Evolutionary conservation across 2,113 vertebrate species (phyloP), one percentile per base, ranked within the genome.

Genomic region (Jaculus jaculus): DNA sequence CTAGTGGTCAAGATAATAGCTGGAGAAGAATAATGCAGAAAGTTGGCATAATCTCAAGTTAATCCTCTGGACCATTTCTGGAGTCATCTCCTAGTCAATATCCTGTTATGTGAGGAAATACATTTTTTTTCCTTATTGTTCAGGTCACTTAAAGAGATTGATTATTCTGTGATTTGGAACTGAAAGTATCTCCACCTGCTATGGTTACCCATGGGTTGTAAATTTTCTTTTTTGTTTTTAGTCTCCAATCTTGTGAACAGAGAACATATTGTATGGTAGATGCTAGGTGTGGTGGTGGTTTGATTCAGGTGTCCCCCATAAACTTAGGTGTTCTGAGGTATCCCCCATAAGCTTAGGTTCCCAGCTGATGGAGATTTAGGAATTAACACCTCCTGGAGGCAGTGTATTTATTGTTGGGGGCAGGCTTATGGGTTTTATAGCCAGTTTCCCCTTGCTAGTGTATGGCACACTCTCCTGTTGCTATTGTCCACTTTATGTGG

Each of bases 61-160:
- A 42, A 80, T 21, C 10, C 26, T 81, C 32, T 81, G 68, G 30
- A 68, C 37, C 26, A 95, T 58, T 23, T 4, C 54, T 80, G 60
- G 15, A 37, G 47, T 93, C 66, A 60, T 16, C 28, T 79, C 4
- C 12, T 13, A 32, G 7, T 23, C 9, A 18, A 54, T 65, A 72
- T 84, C 42, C 84, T 66, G 34, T 68, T 69, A 37, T 65, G 12
- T 73, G 75, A 87, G 87, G 54, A 26, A 58, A 30, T 23, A 30
- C 4, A 66, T 75, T 91, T 91, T 75, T 91, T 91, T 77, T 89
- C 84, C 61, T 60, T 13, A 39, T 73, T 89, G 28, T 74, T 85
- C n/a, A 94, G 84, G 15, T 87, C 42, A 73, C 42, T 87, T 78
- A 15, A 61, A 87, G 51, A 37, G 9, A 63, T 11, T 60, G 18